phyloP scores from a whole-genome alignment of 2,888 invertebrate genomes.

The Rugalucina vietnamica region DNA sequence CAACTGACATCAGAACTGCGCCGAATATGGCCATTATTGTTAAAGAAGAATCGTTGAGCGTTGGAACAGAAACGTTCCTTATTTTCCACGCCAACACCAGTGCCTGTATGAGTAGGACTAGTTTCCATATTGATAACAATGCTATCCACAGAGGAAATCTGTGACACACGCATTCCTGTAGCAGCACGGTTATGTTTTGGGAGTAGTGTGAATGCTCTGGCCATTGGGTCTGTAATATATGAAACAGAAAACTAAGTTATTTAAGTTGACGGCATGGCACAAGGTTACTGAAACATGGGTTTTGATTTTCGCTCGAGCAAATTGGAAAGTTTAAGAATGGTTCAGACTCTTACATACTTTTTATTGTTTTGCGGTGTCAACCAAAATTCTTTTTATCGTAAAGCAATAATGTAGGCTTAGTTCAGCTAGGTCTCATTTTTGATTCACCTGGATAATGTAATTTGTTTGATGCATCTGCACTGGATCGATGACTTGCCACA shows the following conservation, averaged over 20 bases:
- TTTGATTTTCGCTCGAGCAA: too few relatives aligned
- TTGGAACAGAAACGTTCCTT: constrained; percentile 71
- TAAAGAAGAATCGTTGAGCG: constrained; percentile 73
- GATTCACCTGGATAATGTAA: constrained; percentile 32
- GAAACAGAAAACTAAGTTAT: too few relatives aligned
- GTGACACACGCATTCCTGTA: constrained; percentile 64
- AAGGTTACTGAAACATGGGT: too few relatives aligned
- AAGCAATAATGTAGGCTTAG: too few relatives aligned
- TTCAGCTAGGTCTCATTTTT: too few relatives aligned
- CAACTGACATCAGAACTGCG: constrained; percentile 63
- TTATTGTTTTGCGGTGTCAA: too few relatives aligned
- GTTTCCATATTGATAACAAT: constrained; percentile 70
- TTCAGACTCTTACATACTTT: too few relatives aligned
- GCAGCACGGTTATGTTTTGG: background rate
- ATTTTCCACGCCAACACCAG: constrained; percentile 76
- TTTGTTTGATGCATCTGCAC: constrained; percentile 46
- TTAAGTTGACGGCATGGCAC: too few relatives aligned
- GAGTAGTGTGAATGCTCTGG: background rate
- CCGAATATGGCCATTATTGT: constrained; percentile 69
- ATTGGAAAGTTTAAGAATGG: too few relatives aligned
- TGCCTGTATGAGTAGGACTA: constrained; percentile 65
- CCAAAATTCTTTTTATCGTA: too few relatives aligned
- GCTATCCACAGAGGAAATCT: constrained; percentile 70
- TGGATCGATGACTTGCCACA: constrained; percentile 76
- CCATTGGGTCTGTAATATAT: constrained; percentile 5